Percentiles rank a stretch among this genome's conserved stretches.
phyloP scores from a whole-genome alignment of 2,797 vertebrate genomes.

The Etheostoma nigrum region DNA sequence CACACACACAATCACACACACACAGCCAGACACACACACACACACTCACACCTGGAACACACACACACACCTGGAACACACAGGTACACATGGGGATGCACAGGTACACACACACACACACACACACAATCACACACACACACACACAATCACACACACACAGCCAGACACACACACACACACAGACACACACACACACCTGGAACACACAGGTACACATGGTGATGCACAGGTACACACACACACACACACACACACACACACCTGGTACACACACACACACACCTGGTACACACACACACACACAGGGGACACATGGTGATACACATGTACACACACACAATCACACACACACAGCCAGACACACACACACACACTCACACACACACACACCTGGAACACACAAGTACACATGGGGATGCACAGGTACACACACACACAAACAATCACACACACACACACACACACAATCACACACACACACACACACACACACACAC shows the following conservation, averaged over 20 bases:
- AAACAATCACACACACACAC: too few relatives aligned
- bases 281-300: slow-evolving; percentile 62
- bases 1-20: too few relatives aligned
- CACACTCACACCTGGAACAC: too few relatives aligned
- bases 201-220: slow-evolving; percentile 34
- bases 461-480: background rate
- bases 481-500: too few relatives aligned
- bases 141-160: background rate
- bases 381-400: slow-evolving; percentile 50
- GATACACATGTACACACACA: background rate
- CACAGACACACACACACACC: slow-evolving; percentile 31
- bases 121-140: too few relatives aligned
- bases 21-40: too few relatives aligned
- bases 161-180: too few relatives aligned
- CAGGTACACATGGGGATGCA: background rate
- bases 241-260: too few relatives aligned
- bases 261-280: too few relatives aligned
- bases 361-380: too few relatives aligned
- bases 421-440: background rate
- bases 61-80: slow-evolving; percentile 53
- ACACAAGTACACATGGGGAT: background rate
- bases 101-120: background rate
- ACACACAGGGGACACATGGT: background rate
- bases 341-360: too few relatives aligned
- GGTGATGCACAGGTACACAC: background rate